Evolutionary conservation across 2,113 vertebrate species (phyloP).

Genomic region (Myxocyprinus asiaticus): DNA sequence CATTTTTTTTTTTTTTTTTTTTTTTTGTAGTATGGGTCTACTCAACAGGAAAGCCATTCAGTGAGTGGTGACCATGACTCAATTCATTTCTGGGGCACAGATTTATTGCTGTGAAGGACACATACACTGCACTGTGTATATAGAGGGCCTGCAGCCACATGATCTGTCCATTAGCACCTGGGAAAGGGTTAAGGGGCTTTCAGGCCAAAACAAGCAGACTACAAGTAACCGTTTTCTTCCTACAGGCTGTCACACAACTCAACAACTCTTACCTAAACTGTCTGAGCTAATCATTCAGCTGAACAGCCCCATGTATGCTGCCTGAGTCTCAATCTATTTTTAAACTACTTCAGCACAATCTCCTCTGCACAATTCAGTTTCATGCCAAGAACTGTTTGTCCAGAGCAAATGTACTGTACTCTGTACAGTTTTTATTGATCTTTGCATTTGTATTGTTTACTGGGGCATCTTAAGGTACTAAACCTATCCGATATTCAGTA

Average conservation of each 20-base stretch:
- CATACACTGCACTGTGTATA: neutral
- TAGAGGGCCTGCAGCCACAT: neutral
- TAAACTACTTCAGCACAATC: neutral
- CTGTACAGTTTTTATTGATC: too few species aligned
- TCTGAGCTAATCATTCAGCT: slow-evolving; percentile 14
- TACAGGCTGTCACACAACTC: slow-evolving; percentile 22
- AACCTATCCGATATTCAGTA: too few species aligned
- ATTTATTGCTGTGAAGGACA: neutral
- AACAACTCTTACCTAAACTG: slow-evolving; percentile 26
- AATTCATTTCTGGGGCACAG: neutral
- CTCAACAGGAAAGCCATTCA: neutral
- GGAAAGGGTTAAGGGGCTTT: slow-evolving; percentile 12
- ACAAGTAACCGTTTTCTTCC: slow-evolving; percentile 7
- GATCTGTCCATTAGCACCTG: slow-evolving; percentile 10
- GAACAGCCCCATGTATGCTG: neutral
- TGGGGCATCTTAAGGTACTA: neutral
- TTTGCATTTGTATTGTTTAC: neutral
- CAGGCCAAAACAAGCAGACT: slow-evolving; percentile 6
- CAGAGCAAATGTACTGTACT: neutral
- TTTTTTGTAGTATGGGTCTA: neutral
- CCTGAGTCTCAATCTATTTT: neutral
- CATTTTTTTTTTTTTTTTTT: too few species aligned
- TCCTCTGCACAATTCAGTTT: neutral
- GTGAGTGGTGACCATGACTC: neutral
- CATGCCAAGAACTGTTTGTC: neutral